Evolutionary conservation across 2,888 invertebrate genomes (phyloP).

Genomic region (Prosopocoilus inquinatus): DNA sequence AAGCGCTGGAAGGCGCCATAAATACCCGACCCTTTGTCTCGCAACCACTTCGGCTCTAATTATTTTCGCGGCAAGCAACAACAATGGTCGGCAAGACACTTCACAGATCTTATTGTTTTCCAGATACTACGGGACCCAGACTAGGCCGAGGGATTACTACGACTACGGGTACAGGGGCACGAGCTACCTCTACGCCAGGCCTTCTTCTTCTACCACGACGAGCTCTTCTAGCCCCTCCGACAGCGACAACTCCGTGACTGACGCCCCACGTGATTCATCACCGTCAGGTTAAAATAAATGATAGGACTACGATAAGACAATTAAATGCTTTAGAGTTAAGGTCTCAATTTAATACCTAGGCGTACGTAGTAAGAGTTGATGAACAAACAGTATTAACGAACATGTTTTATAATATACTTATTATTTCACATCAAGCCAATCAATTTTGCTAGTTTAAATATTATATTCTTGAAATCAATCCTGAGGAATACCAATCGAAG

Average conservation of each 20-base stretch:
- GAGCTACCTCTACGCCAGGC: constrained; percentile 59
- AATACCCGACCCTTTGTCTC: no score
- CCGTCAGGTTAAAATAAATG: constrained; percentile 16
- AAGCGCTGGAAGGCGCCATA: no score
- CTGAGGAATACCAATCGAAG: no score
- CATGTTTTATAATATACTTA: no score
- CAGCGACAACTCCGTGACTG: constrained; percentile 47
- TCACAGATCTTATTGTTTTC: constrained; percentile 1
- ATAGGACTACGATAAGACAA: not conserved
- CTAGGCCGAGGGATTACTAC: constrained; percentile 38
- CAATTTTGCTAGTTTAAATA: no score
- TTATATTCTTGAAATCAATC: no score
- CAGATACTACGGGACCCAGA: constrained; percentile 3
- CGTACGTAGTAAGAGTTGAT: no score
- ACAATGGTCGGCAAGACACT: not conserved
- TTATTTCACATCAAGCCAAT: no score
- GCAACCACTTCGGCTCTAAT: no score
- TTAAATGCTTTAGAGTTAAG: no score
- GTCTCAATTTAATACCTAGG: no score
- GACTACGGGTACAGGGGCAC: constrained; percentile 49
- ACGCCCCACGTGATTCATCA: constrained; percentile 38
- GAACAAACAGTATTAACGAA: no score
- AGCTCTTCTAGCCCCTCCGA: constrained; percentile 39
- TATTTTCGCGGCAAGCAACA: not conserved
- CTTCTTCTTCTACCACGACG: constrained; percentile 48